phyloP scores from a whole-genome alignment of 1,140 invertebrate genomes.

The Drosophila novamexicana region DNA sequence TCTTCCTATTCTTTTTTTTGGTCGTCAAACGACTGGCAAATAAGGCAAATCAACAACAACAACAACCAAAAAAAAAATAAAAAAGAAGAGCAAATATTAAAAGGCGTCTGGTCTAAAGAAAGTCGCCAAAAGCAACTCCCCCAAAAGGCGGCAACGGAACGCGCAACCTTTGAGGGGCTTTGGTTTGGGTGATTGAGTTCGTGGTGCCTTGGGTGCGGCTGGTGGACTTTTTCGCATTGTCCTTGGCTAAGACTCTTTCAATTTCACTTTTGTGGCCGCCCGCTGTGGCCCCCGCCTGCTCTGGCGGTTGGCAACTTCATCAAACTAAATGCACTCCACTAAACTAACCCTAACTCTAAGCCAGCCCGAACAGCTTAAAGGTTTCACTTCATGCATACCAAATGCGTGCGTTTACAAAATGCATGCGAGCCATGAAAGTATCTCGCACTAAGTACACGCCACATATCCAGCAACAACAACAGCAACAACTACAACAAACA shows the following conservation, averaged over 20 bases:
- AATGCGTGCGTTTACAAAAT: slow-evolving; percentile 40
- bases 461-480: neutral
- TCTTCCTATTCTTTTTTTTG: slow-evolving; percentile 20
- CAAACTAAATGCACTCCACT: slow-evolving; percentile 65
- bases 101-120: slow-evolving; percentile 71
- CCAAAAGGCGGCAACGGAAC: neutral
- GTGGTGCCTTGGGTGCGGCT: slow-evolving; percentile 16
- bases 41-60: slow-evolving; percentile 61
- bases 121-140: slow-evolving; percentile 42
- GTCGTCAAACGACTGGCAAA: slow-evolving; percentile 42
- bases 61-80: too few relatives aligned
- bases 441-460: slow-evolving; percentile 4
- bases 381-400: slow-evolving; percentile 73
- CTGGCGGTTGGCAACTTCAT: slow-evolving; percentile 56
- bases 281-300: neutral
- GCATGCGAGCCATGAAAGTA: slow-evolving; percentile 31
- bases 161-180: slow-evolving; percentile 34
- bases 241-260: slow-evolving; percentile 39
- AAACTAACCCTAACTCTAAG: slow-evolving; percentile 47
- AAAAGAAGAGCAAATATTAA: slow-evolving; percentile 66
- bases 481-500: slow-evolving; percentile 2
- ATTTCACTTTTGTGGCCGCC: slow-evolving; percentile 59
- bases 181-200: slow-evolving; percentile 78
- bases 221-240: slow-evolving; percentile 19
- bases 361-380: slow-evolving; percentile 63